Evolutionary conservation across 1,140 invertebrate genomes (phyloP).

Genomic region (Hormaphis cornu): DNA sequence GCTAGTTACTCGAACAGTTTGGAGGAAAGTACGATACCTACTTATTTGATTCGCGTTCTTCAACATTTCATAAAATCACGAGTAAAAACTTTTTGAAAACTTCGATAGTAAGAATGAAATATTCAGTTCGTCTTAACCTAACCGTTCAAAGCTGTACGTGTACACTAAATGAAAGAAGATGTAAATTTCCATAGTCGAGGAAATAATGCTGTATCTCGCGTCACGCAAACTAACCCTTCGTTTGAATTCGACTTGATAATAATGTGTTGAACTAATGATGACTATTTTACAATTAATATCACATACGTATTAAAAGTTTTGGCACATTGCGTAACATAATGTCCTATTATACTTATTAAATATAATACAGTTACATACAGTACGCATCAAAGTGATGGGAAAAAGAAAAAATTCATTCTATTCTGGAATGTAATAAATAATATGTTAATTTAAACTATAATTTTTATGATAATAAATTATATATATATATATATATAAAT

Average conservation of each 20-base stretch:
- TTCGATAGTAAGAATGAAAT: not conserved
- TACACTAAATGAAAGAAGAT: not conserved
- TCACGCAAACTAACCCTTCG: not conserved
- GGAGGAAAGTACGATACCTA: not conserved
- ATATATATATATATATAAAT: too few relatives aligned
- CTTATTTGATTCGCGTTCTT: not conserved
- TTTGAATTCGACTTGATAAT: not conserved
- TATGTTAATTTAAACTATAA: too few relatives aligned
- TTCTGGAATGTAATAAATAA: too few relatives aligned
- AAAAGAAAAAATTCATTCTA: too few relatives aligned
- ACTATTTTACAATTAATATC: not conserved
- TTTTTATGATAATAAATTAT: too few relatives aligned
- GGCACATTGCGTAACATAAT: not conserved
- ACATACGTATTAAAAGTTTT: too few relatives aligned
- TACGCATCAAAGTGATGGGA: too few relatives aligned
- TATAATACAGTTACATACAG: too few relatives aligned
- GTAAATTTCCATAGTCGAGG: not conserved
- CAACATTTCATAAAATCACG: slow-evolving; percentile 2
- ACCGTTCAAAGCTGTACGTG: not conserved
- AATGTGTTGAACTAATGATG: not conserved
- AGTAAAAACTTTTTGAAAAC: not conserved
- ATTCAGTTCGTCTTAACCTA: not conserved
- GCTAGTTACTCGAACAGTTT: not conserved
- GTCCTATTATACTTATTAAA: too few relatives aligned
- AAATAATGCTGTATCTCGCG: not conserved